phyloP scores from a whole-genome alignment of 1,140 invertebrate species.

The Bathynomus jamesi region DNA sequence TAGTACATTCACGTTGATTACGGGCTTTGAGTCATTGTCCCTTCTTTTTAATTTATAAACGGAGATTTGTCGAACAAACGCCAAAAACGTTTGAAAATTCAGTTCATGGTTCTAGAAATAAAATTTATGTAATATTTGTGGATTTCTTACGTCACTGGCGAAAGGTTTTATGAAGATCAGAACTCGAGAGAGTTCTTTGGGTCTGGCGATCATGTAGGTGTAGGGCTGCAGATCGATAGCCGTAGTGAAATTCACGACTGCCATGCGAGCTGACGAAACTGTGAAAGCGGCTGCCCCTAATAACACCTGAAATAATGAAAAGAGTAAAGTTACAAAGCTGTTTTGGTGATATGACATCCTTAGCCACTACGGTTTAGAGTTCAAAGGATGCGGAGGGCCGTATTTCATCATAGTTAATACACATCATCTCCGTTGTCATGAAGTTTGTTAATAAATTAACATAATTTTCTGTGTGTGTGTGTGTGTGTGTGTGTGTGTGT shows the following conservation, averaged over 20 bases:
- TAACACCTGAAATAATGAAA: constrained; percentile 48
- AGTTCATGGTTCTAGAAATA: too few species aligned
- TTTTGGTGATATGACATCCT: not conserved
- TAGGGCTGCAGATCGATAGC: constrained; percentile 70
- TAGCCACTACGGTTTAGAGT: not conserved
- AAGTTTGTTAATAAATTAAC: not conserved
- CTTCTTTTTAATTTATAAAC: too few species aligned
- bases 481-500: too few species aligned
- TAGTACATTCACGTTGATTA: too few species aligned
- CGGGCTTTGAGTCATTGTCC: too few species aligned
- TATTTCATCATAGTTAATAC: too few species aligned
- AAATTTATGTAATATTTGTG: too few species aligned
- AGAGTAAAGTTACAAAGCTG: not conserved
- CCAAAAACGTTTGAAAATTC: too few species aligned
- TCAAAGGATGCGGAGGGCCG: too few species aligned
- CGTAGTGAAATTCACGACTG: constrained; percentile 65
- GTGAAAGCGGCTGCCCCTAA: constrained; percentile 65
- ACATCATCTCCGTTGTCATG: too few species aligned
- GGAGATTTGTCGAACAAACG: too few species aligned
- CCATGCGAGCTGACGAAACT: constrained; percentile 53
- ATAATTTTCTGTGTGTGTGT: not conserved
- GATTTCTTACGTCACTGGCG: constrained; percentile 49
- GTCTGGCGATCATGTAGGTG: constrained; percentile 63
- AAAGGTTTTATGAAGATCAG: constrained; percentile 79
- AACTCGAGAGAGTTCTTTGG: constrained; percentile 64